Evolutionary conservation across 2,888 invertebrate genomes (phyloP).

Genomic region (Melitaea athalia): DNA sequence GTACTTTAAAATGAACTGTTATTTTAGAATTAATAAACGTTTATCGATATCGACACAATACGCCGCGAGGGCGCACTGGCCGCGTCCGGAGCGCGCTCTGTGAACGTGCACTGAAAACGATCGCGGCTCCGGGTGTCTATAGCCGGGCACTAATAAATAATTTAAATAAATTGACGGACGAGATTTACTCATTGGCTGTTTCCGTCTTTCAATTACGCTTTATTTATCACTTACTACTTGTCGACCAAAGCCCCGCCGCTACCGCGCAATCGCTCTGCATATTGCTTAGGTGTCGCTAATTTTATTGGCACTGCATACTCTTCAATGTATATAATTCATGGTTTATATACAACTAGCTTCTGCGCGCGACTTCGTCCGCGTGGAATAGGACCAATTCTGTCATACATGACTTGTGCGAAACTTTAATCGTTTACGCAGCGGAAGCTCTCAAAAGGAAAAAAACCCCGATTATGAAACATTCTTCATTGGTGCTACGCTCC

Average conservation of each 20-base stretch:
- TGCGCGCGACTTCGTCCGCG: too few species aligned
- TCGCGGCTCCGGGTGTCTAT: slow-evolving; percentile 78
- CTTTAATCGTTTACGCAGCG: too few species aligned
- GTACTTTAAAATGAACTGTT: neutral
- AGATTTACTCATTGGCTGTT: slow-evolving; percentile 82
- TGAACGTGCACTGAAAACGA: slow-evolving; percentile 74
- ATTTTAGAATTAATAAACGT: neutral
- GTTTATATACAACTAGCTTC: slow-evolving; percentile 7
- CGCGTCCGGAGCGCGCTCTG: slow-evolving; percentile 70
- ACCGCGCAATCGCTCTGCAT: slow-evolving; percentile 40
- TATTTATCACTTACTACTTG: slow-evolving; percentile 81
- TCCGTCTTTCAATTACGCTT: slow-evolving; percentile 81
- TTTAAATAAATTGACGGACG: slow-evolving; percentile 83
- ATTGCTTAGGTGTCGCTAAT: slow-evolving; percentile 30
- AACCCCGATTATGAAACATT: too few species aligned
- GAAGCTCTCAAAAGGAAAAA: too few species aligned
- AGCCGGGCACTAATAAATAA: slow-evolving; percentile 81
- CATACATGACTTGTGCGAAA: too few species aligned
- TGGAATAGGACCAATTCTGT: too few species aligned
- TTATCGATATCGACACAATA: slow-evolving; percentile 53
- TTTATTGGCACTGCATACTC: slow-evolving; percentile 21
- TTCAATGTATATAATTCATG: slow-evolving; percentile 15
- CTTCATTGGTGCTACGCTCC: too few species aligned
- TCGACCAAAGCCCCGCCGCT: slow-evolving; percentile 60
- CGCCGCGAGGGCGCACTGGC: slow-evolving; percentile 50